A percentile compares a stretch with the other conserved stretches of the same genome.
phyloP scores from a whole-genome alignment of 1,140 invertebrate genomes.

The Drosophila persimilis region DNA sequence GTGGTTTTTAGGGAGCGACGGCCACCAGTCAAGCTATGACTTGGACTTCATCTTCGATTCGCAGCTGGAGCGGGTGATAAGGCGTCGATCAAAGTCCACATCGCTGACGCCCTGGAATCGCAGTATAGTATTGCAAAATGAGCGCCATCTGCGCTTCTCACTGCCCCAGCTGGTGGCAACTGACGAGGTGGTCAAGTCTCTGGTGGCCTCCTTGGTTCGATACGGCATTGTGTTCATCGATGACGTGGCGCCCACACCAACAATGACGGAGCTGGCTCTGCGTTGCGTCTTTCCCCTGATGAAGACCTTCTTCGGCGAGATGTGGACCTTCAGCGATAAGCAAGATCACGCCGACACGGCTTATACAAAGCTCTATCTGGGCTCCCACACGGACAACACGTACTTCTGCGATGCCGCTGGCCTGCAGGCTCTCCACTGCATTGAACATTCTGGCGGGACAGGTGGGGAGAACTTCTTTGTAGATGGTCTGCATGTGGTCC shows the following conservation, averaged over 20 bases:
- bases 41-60: slow-evolving; percentile 56
- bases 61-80: slow-evolving; percentile 60
- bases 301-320: slow-evolving; percentile 87
- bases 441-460: slow-evolving; percentile 84
- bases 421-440: slow-evolving; percentile 88
- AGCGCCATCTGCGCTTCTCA: slow-evolving; percentile 55
- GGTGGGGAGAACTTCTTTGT: slow-evolving; percentile 89
- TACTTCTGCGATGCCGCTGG: slow-evolving; percentile 90
- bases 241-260: slow-evolving; percentile 64
- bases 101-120: slow-evolving; percentile 64
- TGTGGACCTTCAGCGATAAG: slow-evolving; percentile 86
- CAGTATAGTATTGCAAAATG: slow-evolving; percentile 56
- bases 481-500: slow-evolving; percentile 88
- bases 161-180: slow-evolving; percentile 39
- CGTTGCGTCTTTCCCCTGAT: slow-evolving; percentile 84
- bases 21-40: slow-evolving; percentile 65
- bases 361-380: slow-evolving; percentile 85
- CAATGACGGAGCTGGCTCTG: slow-evolving; percentile 77
- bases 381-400: slow-evolving; percentile 87
- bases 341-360: slow-evolving; percentile 87
- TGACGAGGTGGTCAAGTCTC: slow-evolving; percentile 43
- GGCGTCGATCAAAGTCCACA: slow-evolving; percentile 45
- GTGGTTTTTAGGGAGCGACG: slow-evolving; percentile 66
- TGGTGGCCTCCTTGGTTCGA: slow-evolving; percentile 61
- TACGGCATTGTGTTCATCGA: slow-evolving; percentile 80